Base-by-base conservation (phyloP, 2,888 invertebrate species). In the Opisthograptis luteolata region DNA sequence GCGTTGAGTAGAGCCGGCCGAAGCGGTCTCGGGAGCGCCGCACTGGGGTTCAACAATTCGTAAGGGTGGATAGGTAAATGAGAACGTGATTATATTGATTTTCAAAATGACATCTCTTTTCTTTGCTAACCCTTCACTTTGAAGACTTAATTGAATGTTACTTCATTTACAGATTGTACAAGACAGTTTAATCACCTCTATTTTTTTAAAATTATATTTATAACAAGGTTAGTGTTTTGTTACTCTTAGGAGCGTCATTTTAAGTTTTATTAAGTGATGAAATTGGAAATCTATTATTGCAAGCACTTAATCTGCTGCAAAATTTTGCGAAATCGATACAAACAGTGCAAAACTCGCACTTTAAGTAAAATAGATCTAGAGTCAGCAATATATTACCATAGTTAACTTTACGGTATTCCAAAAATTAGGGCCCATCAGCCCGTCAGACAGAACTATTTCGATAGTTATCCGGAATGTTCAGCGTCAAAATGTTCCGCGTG, bases 51-150 rank as follows among this genome's bases (percentile, higher is more conserved):
- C 76, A 66, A 81, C 83, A 84, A 84, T 85, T 86, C 81, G 84
- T 78, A 70, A 70, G 87, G 87, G 87, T 77, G 80, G 76, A 71
- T 80, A 77, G 79, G 80, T 84, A 84, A 87, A 83, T 80, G 82
- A n/a, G n/a, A 77, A 79, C 78, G 82, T 81, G 83, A 87, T 87
- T 87, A 76, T 86, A 87, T 89, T 83, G 86, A 87, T 88, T 88
- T 84, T 82, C 68, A 68, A 75, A 78, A 79, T 71, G 74, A 81
- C 74, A 76, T 81, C 76, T 79, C 66, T 76, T 68, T 71, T 44
- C 48, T 50, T 67, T 62, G 44, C 52, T 58, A 64, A 69, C 70
- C 73, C 75, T 68, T 67, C 60, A 60, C 62, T 34, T 41, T 32
- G 37, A 40, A 28, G 2, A n/a, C 50, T 39, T 50, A 49, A 46